phyloP scores from a whole-genome alignment of 2,113 vertebrate species.

The Theristicus caerulescens region DNA sequence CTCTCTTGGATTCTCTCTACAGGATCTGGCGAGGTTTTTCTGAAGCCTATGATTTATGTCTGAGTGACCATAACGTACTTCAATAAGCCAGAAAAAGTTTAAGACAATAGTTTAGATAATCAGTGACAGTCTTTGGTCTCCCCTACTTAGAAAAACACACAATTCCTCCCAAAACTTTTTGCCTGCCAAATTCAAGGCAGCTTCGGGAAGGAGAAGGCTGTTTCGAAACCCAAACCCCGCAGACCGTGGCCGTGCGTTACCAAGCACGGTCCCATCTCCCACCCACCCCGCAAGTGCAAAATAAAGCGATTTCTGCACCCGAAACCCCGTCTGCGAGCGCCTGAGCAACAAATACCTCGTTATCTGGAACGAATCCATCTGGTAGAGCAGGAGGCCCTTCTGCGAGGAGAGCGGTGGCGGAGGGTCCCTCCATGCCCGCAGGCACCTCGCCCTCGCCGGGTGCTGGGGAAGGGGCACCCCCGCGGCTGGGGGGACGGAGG shows the following conservation, averaged over 20 bases:
- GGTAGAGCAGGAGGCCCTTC: constrained; percentile 59
- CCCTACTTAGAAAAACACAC: not conserved
- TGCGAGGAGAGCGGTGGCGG: not conserved
- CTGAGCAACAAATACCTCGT: constrained; percentile 76
- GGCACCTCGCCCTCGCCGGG: not conserved
- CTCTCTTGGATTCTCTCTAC: not conserved
- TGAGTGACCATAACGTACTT: not conserved
- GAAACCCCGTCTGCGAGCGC: not conserved
- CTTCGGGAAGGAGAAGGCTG: not conserved
- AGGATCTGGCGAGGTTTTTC: not conserved
- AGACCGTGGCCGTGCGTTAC: not conserved
- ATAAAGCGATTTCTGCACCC: not conserved
- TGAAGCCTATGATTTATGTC: constrained; percentile 35
- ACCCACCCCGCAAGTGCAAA: not conserved
- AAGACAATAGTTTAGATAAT: not conserved
- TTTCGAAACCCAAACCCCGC: not conserved
- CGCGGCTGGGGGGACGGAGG: rapidly evolving
- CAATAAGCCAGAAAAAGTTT: not conserved
- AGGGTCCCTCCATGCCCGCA: not conserved
- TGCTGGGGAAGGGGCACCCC: not conserved
- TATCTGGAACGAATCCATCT: constrained; percentile 72
- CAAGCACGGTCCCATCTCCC: not conserved
- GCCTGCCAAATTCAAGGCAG: not conserved
- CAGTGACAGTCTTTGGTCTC: not conserved
- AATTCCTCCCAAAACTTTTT: rapidly evolving